Percentiles rank a stretch among this genome's conserved stretches.
These are phyloP conservation scores for Phoebastria nigripes DNA, from an alignment of 2,797 vertebrate genomes.

Conservation along the genomic window DNA sequence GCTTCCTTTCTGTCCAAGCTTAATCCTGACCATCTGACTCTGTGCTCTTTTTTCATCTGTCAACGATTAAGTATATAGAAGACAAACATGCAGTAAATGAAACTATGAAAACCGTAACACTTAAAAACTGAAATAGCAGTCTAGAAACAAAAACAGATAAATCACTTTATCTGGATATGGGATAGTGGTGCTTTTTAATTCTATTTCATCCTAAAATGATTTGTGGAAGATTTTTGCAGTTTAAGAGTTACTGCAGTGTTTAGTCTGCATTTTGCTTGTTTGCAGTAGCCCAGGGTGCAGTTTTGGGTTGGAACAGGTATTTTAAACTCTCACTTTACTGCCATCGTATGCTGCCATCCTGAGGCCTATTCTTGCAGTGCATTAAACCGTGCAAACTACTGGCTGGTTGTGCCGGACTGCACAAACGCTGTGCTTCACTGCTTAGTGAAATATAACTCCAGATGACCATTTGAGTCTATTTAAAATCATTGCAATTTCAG, in stretches of 20 bases:
- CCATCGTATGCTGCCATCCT: constrained; percentile 67
- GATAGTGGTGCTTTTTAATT: neutral
- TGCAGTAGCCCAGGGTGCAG: neutral
- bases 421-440: fast-evolving
- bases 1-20: neutral
- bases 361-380: constrained; percentile 31
- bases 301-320: neutral
- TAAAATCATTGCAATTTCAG: neutral
- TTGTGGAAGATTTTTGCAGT: neutral
- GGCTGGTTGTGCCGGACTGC: fast-evolving
- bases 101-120: neutral
- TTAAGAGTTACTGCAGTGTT: neutral
- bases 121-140: neutral
- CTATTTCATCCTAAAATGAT: neutral
- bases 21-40: neutral
- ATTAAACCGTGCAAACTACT: fast-evolving
- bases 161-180: neutral
- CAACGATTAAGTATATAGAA: neutral
- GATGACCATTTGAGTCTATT: neutral
- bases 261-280: neutral
- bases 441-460: neutral
- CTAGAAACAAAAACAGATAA: neutral
- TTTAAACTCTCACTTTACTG: neutral
- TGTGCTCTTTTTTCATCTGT: neutral
- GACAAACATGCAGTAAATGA: neutral